Conservation (phyloP, 2,888 invertebrate species). For the Epinotia bilunana region DNA sequence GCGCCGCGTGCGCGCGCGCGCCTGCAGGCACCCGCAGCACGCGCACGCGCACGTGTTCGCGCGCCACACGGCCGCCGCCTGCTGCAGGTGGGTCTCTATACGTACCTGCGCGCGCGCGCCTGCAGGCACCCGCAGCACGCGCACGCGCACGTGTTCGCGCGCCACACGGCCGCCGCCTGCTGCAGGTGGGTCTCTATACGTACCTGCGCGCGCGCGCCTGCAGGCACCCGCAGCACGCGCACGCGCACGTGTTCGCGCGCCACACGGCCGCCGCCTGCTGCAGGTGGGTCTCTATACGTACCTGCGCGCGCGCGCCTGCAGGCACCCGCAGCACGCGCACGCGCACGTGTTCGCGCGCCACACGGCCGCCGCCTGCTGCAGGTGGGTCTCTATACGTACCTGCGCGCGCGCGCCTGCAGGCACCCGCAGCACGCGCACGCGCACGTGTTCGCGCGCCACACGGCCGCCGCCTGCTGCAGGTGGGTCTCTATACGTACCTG, state of each 20-base stretch:
- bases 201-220: conserved; percentile 85
- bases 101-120: conserved; percentile 85
- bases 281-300: conserved; percentile 58
- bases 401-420: conserved; percentile 88
- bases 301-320: conserved; percentile 85
- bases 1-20: conserved; percentile 91
- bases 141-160: conserved; percentile 23
- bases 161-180: not conserved
- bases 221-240: conserved; percentile 86
- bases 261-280: conserved; percentile 2
- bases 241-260: conserved; percentile 23
- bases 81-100: conserved; percentile 59
- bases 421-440: conserved; percentile 81
- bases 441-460: conserved; percentile 18
- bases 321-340: conserved; percentile 86
- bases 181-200: conserved; percentile 59
- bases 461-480: conserved; percentile 10
- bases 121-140: conserved; percentile 86
- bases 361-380: conserved; percentile 5
- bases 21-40: conserved; percentile 86
- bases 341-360: conserved; percentile 20
- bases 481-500: conserved; percentile 59
- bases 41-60: conserved; percentile 25
- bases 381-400: conserved; percentile 58
- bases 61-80: not conserved